Base-by-base conservation (phyloP, 2,113 vertebrate species). In the Ranitomeya variabilis region DNA sequence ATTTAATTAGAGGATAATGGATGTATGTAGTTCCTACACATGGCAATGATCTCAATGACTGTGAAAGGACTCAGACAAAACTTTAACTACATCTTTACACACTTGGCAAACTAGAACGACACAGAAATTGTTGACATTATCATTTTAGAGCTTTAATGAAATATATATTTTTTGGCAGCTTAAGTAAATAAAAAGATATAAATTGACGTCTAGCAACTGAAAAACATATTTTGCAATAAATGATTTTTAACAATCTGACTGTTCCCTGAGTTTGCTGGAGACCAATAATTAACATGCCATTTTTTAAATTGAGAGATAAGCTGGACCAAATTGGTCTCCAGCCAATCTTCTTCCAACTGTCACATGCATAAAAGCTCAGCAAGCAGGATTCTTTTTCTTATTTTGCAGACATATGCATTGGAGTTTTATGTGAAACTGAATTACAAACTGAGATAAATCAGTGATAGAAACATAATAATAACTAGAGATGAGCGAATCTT, bases 31-130 rank as follows among this genome's bases (percentile, higher is more conserved):
- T 67, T 77, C 21, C 54, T 9, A 37, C 54, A 66, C 19, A 52
- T 77, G 60, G 59, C 74, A 79, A 67, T 78, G 59, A 64, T n/a
- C 59, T 79, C 76, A 86, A 86, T 59, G 85, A 64, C 85, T 86
- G 37, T 78, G 19, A 86, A 86, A 66, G 31, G 76, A 86, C 73
- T 60, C 14, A 51, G 26, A 76, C 55, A 45, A 62, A 67, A 23
- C 45, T 79, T 60, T 45, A 23, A 7, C 21, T 66, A n/a, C 76
- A 54, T 79, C 54, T 62, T 1, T n/a, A 79, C 79, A 45, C 11
- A 18, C 13, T 64, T 23, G 54, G 31, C 52, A 37, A 37, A 23
- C 15, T 66, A 66, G 52, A 23, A 79, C 60, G 23, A 19, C 6
- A 6, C 19, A 86, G 54, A 62, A 66, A 64, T 66, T 62, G 26